Conservation (phyloP, 2,113 vertebrate genomes). For the Pluvianellus socialis region DNA sequence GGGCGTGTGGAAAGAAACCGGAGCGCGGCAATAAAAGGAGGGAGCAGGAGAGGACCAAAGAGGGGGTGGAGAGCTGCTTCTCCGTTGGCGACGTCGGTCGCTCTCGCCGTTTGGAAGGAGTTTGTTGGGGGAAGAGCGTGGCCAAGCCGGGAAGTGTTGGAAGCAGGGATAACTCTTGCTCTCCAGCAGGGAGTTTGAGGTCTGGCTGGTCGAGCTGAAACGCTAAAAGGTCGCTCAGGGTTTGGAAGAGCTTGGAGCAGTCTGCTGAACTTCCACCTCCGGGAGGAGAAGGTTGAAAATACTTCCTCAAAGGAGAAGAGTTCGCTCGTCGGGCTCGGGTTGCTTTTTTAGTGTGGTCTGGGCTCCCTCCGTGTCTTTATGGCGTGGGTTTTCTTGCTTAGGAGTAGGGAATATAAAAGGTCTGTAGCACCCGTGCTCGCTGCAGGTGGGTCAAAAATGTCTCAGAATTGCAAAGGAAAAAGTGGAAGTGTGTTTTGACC, state of each 20-base stretch:
- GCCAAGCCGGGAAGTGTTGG: neutral
- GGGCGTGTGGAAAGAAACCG: neutral
- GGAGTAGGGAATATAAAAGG: neutral
- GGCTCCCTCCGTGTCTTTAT: neutral
- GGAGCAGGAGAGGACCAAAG: fast-evolving
- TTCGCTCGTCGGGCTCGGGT: neutral
- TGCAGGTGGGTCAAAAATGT: neutral
- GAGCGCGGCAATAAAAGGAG: neutral
- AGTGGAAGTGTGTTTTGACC: neutral
- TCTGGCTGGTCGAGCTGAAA: neutral
- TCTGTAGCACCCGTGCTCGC: neutral
- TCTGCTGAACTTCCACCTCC: neutral
- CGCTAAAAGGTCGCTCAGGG: neutral
- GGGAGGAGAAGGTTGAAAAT: neutral
- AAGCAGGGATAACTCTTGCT: neutral
- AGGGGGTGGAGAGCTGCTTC: neutral
- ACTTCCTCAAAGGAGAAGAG: neutral
- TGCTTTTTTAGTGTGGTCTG: neutral
- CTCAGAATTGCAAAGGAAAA: neutral
- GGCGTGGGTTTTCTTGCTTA: neutral
- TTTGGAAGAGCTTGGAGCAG: neutral
- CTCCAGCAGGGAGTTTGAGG: neutral
- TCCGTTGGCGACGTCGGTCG: fast-evolving
- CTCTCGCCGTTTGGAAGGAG: neutral
- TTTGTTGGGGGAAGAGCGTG: neutral